Conservation (phyloP, 2,113 vertebrate genomes). For the Serilophus lunatus region DNA sequence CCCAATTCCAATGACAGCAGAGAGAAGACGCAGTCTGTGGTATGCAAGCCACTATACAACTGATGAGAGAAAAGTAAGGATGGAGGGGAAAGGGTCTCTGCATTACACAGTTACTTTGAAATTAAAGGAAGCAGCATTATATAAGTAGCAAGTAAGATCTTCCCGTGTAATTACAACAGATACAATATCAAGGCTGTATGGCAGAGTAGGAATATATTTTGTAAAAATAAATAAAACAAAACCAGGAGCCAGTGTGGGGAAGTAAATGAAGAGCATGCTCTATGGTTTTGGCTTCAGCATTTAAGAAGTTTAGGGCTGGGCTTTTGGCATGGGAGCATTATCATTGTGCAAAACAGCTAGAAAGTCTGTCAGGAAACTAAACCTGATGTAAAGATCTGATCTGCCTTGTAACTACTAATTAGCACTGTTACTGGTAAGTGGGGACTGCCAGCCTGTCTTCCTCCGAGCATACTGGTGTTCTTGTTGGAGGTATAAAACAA, state of each 20-base stretch:
- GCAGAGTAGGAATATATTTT: not conserved
- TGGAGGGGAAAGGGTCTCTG: not conserved
- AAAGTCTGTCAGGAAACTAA: not conserved
- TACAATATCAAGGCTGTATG: not conserved
- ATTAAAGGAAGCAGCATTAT: not conserved
- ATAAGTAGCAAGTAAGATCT: not conserved
- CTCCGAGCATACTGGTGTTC: not conserved
- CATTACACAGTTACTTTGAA: not conserved
- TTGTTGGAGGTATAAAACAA: not conserved
- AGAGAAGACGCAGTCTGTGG: constrained; percentile 88
- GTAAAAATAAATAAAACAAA: not conserved
- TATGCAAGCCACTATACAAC: constrained; percentile 85
- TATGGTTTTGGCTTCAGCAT: rapidly evolving
- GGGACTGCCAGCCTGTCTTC: not conserved
- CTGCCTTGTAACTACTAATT: not conserved
- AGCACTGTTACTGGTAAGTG: not conserved
- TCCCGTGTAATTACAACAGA: rapidly evolving
- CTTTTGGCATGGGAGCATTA: not conserved
- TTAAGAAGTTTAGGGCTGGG: not conserved
- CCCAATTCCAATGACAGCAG: constrained; percentile 73
- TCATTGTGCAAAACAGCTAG: not conserved
- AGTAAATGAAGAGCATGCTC: not conserved
- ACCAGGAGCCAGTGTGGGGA: not conserved
- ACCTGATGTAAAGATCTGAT: not conserved
- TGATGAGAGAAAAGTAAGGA: constrained; percentile 90